A percentile compares a stretch with the other conserved stretches of the same genome.
phyloP scores from a whole-genome alignment of 1,140 invertebrate species.

The Zaprionus ghesquierei region DNA sequence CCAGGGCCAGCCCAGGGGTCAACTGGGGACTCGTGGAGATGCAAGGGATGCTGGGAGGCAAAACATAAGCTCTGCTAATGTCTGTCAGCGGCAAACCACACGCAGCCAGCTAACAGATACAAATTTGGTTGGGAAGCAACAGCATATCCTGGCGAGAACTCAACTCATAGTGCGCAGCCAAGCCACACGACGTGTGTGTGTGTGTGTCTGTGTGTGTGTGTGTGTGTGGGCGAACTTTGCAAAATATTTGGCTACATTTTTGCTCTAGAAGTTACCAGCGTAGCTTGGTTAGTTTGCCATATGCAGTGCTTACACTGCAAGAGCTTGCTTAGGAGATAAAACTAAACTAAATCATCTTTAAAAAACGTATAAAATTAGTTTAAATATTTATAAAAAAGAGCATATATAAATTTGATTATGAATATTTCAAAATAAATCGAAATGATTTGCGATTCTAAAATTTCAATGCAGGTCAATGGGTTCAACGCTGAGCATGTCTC shows the following conservation, averaged over 20 bases:
- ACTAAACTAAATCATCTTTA: background rate
- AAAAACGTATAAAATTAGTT: no score
- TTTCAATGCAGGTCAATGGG: no score
- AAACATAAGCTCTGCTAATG: constrained; percentile 63
- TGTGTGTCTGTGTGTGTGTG: background rate
- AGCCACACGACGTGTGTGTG: background rate
- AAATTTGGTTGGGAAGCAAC: constrained; percentile 45
- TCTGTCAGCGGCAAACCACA: constrained; percentile 61
- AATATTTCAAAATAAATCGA: no score
- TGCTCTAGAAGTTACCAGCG: background rate
- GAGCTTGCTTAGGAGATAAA: background rate
- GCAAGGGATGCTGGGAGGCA: background rate
- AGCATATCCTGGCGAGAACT: background rate
- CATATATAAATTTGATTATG: background rate
- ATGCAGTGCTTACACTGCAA: background rate
- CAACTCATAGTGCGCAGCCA: background rate
- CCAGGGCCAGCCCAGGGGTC: background rate
- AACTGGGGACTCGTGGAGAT: background rate
- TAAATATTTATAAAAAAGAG: no score
- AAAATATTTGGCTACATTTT: constrained; percentile 51
- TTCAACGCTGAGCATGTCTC: no score
- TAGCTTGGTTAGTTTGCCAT: background rate
- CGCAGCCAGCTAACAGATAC: constrained; percentile 54
- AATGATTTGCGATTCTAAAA: no score
- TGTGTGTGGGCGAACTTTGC: constrained; percentile 30